These are phyloP conservation scores for Lipotes vexillifer DNA, from an alignment of 2,113 vertebrate genomes.

Conservation along the genomic window DNA sequence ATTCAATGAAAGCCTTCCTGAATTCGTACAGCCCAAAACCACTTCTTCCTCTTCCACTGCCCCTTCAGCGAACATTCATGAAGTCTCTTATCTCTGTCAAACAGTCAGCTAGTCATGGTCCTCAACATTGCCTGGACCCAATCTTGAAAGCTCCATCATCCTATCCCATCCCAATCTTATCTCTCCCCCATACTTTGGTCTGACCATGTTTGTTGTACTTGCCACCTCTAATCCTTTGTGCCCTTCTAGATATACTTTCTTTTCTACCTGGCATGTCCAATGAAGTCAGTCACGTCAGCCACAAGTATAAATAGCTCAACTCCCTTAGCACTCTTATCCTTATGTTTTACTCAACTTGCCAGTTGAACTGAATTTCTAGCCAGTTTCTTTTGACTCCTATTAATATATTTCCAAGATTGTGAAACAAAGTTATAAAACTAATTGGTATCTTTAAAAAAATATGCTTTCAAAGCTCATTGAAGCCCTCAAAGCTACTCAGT, in stretches of 20 bases:
- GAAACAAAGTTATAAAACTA: not conserved
- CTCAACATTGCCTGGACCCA: not conserved
- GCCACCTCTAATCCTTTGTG: not conserved
- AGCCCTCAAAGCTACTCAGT: not conserved
- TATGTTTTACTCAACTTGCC: not conserved
- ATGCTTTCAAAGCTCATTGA: not conserved
- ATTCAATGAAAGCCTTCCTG: not conserved
- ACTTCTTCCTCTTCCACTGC: not conserved
- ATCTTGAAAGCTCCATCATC: not conserved
- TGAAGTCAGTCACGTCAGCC: not conserved
- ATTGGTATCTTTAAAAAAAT: not conserved
- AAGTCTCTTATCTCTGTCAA: not conserved
- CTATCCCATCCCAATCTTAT: not conserved
- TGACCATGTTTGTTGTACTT: not conserved
- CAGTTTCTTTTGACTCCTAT: not conserved
- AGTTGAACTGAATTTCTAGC: not conserved
- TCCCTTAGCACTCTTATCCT: not conserved
- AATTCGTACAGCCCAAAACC: not conserved
- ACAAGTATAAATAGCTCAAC: not conserved
- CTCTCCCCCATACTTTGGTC: not conserved
- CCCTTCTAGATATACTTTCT: not conserved
- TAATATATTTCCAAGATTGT: not conserved
- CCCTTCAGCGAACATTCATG: not conserved
- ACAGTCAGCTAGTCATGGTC: not conserved
- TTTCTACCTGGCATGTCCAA: not conserved